These are phyloP conservation scores for Edolisoma coerulescens DNA, from an alignment of 2,113 vertebrate genomes.

Conservation along the genomic window DNA sequence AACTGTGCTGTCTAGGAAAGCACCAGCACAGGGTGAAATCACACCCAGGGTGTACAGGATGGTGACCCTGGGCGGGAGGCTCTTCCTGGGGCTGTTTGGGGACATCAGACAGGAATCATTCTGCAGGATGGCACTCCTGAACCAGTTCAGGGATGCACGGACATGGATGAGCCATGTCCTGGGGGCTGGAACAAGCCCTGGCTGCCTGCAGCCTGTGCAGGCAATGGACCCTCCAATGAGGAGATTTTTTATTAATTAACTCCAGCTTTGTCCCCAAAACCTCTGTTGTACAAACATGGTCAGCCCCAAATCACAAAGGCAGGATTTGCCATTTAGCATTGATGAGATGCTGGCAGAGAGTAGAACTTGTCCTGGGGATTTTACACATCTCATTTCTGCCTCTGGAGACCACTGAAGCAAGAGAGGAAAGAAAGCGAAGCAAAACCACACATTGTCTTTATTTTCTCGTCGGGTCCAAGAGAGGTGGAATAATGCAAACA, in stretches of 20 bases:
- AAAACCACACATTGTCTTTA: not conserved
- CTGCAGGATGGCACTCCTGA: not conserved
- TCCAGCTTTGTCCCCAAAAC: not conserved
- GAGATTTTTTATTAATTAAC: not conserved
- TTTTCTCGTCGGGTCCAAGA: not conserved
- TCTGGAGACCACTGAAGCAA: not conserved
- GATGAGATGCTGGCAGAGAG: not conserved
- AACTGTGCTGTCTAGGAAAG: not conserved
- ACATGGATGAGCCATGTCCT: accelerated
- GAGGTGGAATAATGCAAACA: not conserved
- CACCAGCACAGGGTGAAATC: not conserved
- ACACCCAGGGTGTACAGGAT: not conserved
- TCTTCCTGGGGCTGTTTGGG: not conserved
- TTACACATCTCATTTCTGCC: not conserved
- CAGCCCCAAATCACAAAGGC: not conserved
- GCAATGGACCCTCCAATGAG: accelerated
- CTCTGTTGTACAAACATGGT: not conserved
- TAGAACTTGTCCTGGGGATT: not conserved
- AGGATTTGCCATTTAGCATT: not conserved
- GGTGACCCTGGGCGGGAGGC: not conserved
- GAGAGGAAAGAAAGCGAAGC: not conserved
- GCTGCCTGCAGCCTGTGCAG: not conserved
- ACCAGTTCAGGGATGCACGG: accelerated
- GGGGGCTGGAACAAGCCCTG: not conserved
- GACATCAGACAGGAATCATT: too few species aligned